These are phyloP conservation scores for Clanis bilineata DNA, from an alignment of 2,888 invertebrate species.

Conservation along the genomic window DNA sequence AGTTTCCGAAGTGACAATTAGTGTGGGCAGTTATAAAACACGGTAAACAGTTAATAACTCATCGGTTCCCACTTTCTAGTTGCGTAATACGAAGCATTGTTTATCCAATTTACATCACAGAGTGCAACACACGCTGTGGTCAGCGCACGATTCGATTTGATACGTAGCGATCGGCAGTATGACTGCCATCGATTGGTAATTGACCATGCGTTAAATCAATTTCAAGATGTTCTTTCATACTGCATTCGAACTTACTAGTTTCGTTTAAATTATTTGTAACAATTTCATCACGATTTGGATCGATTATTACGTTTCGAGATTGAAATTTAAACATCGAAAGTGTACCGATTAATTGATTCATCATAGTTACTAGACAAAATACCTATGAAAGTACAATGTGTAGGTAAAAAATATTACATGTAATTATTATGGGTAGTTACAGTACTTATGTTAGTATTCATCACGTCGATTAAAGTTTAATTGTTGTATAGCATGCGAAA, in stretches of 20 bases:
- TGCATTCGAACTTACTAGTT: conserved; percentile 9
- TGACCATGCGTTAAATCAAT: conserved; percentile 17
- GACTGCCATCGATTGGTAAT: conserved; percentile 12
- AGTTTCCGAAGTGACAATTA: conserved; percentile 17
- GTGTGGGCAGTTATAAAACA: conserved; percentile 38
- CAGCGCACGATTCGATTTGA: conserved; percentile 30
- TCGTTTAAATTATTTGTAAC: background rate
- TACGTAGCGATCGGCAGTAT: conserved; percentile 26
- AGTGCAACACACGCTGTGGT: conserved; percentile 37
- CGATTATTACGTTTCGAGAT: background rate
- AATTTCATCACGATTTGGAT: background rate
- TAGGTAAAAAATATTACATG: background rate
- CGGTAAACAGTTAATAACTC: conserved; percentile 55
- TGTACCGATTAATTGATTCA: background rate
- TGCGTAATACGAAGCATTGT: conserved; percentile 55
- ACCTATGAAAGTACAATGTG: background rate
- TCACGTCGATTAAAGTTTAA: conserved; percentile 21
- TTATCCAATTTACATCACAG: conserved; percentile 62
- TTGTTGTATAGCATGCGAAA: conserved; percentile 31
- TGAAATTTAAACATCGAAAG: background rate
- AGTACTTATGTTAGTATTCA: background rate
- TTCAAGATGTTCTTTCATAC: conserved; percentile 6
- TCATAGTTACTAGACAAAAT: background rate
- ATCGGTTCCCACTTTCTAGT: conserved; percentile 66
- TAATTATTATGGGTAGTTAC: background rate